Evolutionary conservation across 1,140 invertebrate species (phyloP).

Genomic region (Tetraneura akinire): DNA sequence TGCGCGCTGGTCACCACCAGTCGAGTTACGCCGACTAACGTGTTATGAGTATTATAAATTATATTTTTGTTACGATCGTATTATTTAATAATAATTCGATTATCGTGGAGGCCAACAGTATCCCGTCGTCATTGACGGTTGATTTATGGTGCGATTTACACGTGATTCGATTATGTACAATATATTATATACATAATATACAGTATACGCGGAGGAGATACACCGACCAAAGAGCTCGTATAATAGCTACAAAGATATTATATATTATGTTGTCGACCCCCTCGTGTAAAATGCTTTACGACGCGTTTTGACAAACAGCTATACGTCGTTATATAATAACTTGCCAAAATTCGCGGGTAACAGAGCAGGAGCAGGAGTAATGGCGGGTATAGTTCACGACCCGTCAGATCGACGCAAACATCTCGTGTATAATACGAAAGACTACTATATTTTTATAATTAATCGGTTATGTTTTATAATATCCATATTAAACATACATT

Average conservation of each 20-base stretch:
- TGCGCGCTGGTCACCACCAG: not conserved
- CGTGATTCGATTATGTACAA: conserved; percentile 41
- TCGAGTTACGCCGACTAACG: not conserved
- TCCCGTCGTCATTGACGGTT: not conserved
- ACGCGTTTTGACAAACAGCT: not conserved
- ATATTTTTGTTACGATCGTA: not conserved
- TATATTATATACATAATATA: too few relatives aligned
- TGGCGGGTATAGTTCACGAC: not conserved
- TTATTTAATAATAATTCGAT: not conserved
- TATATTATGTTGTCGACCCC: not conserved
- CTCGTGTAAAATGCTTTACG: not conserved
- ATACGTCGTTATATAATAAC: not conserved
- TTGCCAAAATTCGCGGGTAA: not conserved
- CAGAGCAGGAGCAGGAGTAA: too few relatives aligned
- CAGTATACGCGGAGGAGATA: not conserved
- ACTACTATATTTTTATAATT: too few relatives aligned
- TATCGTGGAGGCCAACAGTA: not conserved
- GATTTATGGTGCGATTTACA: conserved; percentile 43
- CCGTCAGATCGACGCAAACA: not conserved
- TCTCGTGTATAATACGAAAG: not conserved
- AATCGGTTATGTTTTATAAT: too few relatives aligned
- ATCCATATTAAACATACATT: too few relatives aligned
- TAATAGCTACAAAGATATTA: not conserved
- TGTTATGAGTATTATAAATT: not conserved
- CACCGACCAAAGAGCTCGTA: not conserved